Percentiles rank a stretch among this genome's conserved stretches.
Evolutionary conservation across 2,113 vertebrate species (phyloP).

Genomic region (Alligator mississippiensis): DNA sequence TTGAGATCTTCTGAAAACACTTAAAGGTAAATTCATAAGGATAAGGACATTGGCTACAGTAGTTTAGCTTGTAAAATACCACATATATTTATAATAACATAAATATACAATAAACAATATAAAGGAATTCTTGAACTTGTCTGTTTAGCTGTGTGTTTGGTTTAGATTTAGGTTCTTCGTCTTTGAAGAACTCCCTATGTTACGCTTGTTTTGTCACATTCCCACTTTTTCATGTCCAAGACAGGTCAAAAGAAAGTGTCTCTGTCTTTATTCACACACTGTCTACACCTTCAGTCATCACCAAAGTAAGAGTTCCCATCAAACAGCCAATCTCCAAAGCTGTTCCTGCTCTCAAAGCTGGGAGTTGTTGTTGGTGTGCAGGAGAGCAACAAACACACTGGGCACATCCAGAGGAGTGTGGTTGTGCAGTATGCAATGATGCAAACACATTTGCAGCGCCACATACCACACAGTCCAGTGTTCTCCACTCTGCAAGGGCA

Average conservation of each 20-base stretch:
- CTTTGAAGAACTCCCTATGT: neutral
- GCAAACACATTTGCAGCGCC: too few species aligned
- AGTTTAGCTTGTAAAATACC: neutral
- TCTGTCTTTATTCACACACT: rapidly evolving
- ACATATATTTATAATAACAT: rapidly evolving
- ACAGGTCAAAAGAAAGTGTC: neutral
- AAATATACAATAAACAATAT: neutral
- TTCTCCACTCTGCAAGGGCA: too few species aligned
- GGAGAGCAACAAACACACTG: neutral
- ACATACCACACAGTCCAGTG: too few species aligned
- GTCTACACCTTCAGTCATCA: neutral
- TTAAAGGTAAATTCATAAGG: neutral
- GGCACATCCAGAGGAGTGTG: too few species aligned
- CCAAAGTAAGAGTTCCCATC: neutral
- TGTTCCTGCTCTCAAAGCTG: neutral
- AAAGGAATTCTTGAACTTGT: neutral
- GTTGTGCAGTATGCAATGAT: too few species aligned
- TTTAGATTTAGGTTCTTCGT: neutral
- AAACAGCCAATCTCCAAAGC: neutral
- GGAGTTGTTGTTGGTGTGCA: neutral
- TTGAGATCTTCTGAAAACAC: neutral
- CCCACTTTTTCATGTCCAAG: neutral
- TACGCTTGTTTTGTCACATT: neutral
- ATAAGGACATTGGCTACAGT: neutral
- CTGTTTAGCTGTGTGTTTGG: neutral